phyloP scores from a whole-genome alignment of 2,888 invertebrate species.

The Laspeyria flexula region DNA sequence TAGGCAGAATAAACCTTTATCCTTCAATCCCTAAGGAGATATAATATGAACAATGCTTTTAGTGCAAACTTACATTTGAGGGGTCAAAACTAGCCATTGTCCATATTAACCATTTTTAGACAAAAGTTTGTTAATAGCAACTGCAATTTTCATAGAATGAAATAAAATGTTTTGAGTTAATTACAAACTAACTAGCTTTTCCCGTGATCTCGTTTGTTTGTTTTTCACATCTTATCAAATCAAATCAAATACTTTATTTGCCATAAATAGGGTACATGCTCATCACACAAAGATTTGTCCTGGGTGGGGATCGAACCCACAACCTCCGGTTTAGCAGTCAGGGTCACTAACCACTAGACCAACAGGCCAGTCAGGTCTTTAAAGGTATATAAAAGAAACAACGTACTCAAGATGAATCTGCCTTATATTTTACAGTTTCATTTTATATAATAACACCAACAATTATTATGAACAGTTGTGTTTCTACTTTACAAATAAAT shows the following conservation, averaged over 20 bases:
- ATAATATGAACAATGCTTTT: conserved; percentile 66
- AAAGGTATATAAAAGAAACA: conserved; percentile 15
- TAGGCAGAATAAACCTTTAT: conserved; percentile 58
- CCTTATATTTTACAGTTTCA: conserved; percentile 59
- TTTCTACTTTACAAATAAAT: conserved; percentile 45
- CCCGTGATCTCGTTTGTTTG: too few species aligned
- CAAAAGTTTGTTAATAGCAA: background rate
- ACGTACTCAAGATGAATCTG: conserved; percentile 49
- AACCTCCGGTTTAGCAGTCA: too few species aligned
- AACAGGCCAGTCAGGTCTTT: background rate
- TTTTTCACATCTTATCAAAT: too few species aligned
- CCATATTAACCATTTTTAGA: conserved; percentile 1
- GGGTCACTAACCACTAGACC: too few species aligned
- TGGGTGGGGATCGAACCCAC: too few species aligned
- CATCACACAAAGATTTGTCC: too few species aligned
- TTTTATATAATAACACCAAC: conserved; percentile 56
- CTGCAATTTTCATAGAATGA: background rate
- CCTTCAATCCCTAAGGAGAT: conserved; percentile 41
- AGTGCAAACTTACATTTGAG: conserved; percentile 53
- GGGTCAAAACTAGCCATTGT: conserved; percentile 18
- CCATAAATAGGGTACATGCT: too few species aligned
- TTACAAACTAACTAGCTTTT: too few species aligned
- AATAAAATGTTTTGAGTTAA: too few species aligned
- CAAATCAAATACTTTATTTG: too few species aligned
- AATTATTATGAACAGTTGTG: conserved; percentile 52